Conservation (phyloP, 2,797 vertebrate species). For the Danio jaintianensis region DNA sequence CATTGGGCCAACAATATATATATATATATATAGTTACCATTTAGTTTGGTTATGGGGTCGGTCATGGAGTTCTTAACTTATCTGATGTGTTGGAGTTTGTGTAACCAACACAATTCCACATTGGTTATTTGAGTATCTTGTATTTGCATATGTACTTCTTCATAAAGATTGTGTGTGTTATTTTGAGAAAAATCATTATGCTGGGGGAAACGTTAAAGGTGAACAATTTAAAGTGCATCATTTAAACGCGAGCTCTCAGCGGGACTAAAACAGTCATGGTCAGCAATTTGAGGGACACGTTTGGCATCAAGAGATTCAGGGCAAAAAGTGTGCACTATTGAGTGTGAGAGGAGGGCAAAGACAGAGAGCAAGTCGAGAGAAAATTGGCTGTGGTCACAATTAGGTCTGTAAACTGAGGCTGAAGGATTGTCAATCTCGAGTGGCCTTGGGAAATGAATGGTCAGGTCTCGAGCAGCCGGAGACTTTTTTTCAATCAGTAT, state of each 20-base stretch:
- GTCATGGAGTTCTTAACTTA: too few relatives aligned
- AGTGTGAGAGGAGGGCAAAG: conserved; percentile 8
- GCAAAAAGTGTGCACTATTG: conserved; percentile 34
- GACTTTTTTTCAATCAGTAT: conserved; percentile 20
- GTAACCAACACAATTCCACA: not conserved
- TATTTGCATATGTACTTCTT: conserved; percentile 15
- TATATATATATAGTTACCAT: not conserved
- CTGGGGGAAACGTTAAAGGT: not conserved
- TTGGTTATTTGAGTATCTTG: not conserved
- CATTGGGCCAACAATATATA: too few relatives aligned
- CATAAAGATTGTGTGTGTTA: not conserved
- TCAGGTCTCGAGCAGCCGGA: conserved; percentile 14
- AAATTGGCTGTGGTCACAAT: conserved; percentile 34
- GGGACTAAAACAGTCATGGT: conserved; percentile 39
- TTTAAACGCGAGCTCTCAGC: conserved; percentile 37
- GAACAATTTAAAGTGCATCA: conserved; percentile 38
- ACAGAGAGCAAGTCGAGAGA: conserved; percentile 32
- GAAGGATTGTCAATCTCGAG: conserved; percentile 38
- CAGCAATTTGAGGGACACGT: conserved; percentile 48
- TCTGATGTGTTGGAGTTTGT: not conserved
- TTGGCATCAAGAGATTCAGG: conserved; percentile 17
- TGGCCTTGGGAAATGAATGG: conserved; percentile 34
- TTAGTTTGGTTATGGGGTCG: not conserved
- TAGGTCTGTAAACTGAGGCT: conserved; percentile 36
- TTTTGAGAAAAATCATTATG: conserved; percentile 21